Evolutionary conservation across 2,113 vertebrate genomes (phyloP).

Genomic region (Cyphomyrus discorhynchus): DNA sequence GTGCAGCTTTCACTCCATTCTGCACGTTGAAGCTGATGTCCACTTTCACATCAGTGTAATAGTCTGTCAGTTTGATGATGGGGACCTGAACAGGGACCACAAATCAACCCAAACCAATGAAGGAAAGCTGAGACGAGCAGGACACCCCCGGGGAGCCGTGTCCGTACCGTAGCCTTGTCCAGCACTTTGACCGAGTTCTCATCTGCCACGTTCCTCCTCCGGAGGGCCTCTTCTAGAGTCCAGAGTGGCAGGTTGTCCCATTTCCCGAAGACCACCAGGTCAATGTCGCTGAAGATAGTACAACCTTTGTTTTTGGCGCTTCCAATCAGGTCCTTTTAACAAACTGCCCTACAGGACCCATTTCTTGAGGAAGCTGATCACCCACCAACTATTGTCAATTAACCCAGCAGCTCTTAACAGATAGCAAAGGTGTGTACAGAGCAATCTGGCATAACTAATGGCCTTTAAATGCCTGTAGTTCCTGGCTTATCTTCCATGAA

Average conservation of each 20-base stretch:
- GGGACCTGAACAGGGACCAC: constrained; percentile 68
- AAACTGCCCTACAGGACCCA: background rate
- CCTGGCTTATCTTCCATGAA: background rate
- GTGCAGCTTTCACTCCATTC: constrained; percentile 88
- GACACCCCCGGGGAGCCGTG: background rate
- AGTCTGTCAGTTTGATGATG: constrained; percentile 97
- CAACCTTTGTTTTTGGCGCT: background rate
- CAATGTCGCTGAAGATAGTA: constrained; percentile 76
- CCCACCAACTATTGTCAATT: background rate
- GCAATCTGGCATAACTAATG: background rate
- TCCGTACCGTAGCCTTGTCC: constrained; percentile 90
- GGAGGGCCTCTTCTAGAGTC: constrained; percentile 90
- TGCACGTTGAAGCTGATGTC: constrained; percentile 99
- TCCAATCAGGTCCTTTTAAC: background rate
- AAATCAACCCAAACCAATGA: background rate
- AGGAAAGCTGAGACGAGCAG: background rate
- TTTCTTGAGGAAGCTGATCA: background rate
- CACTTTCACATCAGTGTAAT: constrained; percentile 94
- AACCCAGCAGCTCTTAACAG: background rate
- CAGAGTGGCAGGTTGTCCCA: constrained; percentile 94
- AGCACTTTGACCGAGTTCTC: constrained; percentile 93
- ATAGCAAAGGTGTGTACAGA: too few species aligned
- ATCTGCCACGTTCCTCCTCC: constrained; percentile 87
- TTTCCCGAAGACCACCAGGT: constrained; percentile 93
- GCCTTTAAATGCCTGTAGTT: background rate